Conservation (phyloP, 2,113 vertebrate species). For the Oreochromis spilurus region DNA sequence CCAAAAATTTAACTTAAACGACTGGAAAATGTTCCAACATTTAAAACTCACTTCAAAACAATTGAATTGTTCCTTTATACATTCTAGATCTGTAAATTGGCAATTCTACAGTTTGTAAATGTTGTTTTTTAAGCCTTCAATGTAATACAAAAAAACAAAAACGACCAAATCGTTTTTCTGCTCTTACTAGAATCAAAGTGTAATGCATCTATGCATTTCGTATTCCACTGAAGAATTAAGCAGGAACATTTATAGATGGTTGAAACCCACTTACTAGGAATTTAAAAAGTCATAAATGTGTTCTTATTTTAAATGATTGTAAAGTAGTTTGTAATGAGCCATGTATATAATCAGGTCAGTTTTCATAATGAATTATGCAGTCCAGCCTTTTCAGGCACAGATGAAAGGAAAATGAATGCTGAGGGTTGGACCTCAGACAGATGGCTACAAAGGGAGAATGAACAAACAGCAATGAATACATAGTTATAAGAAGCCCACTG, state of each 20-base stretch:
- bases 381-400: slow-evolving; percentile 8
- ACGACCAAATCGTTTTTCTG: background rate
- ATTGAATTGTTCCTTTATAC: background rate
- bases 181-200: background rate
- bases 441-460: slow-evolving; percentile 15
- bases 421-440: slow-evolving; percentile 8
- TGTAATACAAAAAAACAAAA: rapidly evolving
- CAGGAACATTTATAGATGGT: background rate
- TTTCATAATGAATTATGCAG: slow-evolving; percentile 38
- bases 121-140: background rate
- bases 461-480: slow-evolving; percentile 1
- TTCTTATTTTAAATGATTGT: background rate
- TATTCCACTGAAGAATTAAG: background rate
- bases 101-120: rapidly evolving
- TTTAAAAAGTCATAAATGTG: background rate
- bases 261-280: background rate
- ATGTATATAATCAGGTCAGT: background rate
- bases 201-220: background rate
- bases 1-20: background rate
- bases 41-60: background rate
- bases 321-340: background rate
- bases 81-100: background rate
- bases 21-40: background rate
- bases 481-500: background rate
- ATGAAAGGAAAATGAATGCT: slow-evolving; percentile 19